Conservation (phyloP, 2,888 invertebrate species). For the Drosophila pseudotalamancana region DNA sequence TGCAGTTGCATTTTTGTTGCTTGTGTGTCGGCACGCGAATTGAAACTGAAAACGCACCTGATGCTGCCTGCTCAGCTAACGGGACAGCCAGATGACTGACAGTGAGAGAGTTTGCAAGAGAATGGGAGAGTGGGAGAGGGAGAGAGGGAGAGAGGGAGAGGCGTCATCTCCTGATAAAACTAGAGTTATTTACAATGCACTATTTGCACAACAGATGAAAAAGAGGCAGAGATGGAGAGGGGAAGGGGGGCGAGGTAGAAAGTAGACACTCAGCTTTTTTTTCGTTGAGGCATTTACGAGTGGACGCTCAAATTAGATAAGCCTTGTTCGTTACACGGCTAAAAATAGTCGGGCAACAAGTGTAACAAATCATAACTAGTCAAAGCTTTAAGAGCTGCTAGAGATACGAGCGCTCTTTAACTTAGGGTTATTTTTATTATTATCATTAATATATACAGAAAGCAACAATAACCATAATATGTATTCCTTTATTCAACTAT, state of each 20-base stretch:
- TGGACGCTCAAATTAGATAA: constrained; percentile 56
- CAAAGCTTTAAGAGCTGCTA: background rate
- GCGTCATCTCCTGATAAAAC: constrained; percentile 31
- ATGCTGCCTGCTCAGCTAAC: constrained; percentile 30
- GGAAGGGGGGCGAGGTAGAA: background rate
- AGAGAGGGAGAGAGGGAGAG: background rate
- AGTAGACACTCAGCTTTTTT: constrained; percentile 10
- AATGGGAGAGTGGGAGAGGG: background rate
- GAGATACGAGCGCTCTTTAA: background rate
- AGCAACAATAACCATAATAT: no score
- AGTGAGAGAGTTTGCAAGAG: background rate
- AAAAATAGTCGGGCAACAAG: constrained; percentile 38
- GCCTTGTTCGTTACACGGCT: constrained; percentile 33
- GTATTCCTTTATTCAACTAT: no score
- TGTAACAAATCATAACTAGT: background rate
- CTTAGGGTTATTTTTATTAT: no score
- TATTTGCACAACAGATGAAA: constrained; percentile 13
- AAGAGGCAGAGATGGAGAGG: background rate
- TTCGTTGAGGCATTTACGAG: constrained; percentile 2
- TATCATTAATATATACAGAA: no score
- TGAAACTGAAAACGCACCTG: constrained; percentile 58
- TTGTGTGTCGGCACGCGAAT: constrained; percentile 40
- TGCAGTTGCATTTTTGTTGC: constrained; percentile 7
- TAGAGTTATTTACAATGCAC: constrained; percentile 34
- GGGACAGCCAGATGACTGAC: constrained; percentile 14